phyloP scores from a whole-genome alignment of 2,888 invertebrate genomes.

The Antitype chi region DNA sequence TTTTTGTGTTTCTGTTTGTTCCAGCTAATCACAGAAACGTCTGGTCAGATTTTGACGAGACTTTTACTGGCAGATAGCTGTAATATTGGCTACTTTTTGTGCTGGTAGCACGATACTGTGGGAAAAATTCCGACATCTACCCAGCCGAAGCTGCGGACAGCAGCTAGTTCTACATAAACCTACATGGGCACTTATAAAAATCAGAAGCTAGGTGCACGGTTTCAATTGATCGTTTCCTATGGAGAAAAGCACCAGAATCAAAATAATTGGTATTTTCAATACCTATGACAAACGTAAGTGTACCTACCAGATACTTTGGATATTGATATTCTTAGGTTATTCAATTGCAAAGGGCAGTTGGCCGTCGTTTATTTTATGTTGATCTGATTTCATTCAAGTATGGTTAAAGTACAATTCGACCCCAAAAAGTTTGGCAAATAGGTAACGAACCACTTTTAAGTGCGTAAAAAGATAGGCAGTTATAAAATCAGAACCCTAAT shows the following conservation, averaged over 20 bases:
- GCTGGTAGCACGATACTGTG: too few species aligned
- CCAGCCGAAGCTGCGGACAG: too few species aligned
- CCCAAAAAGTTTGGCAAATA: background rate
- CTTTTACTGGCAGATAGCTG: too few species aligned
- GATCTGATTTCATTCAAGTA: background rate
- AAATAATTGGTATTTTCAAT: background rate
- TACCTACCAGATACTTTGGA: background rate
- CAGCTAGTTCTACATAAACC: too few species aligned
- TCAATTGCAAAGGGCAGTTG: slow-evolving; percentile 3
- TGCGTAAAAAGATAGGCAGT: background rate
- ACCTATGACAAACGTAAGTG: background rate
- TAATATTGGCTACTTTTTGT: too few species aligned
- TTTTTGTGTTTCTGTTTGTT: too few species aligned
- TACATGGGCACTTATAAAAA: background rate
- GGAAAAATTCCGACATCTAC: too few species aligned
- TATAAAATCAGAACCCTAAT: too few species aligned
- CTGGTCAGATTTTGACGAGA: too few species aligned
- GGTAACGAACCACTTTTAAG: background rate
- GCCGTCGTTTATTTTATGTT: background rate
- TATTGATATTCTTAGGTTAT: background rate
- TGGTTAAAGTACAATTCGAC: background rate
- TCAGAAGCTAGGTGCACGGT: too few species aligned
- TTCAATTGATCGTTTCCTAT: background rate
- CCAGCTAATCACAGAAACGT: too few species aligned
- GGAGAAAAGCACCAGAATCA: background rate